These are phyloP conservation scores for Naso thynnoides DNA, from an alignment of 2,797 vertebrate species.

Conservation along the genomic window DNA sequence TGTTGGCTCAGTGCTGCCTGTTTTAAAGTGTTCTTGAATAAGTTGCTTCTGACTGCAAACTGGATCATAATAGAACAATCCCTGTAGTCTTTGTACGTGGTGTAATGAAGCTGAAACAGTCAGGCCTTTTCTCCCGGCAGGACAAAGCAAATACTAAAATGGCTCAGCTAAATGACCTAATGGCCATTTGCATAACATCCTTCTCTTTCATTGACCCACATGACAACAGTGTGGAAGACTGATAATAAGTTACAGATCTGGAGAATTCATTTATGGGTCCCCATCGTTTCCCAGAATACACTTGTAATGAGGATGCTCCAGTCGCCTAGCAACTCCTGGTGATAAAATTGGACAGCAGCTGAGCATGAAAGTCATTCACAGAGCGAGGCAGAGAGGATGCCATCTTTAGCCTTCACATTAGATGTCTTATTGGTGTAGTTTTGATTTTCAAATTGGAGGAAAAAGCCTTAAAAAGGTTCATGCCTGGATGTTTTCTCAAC, in stretches of 20 bases:
- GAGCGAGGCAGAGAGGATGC: slow-evolving; percentile 48
- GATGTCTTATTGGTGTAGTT: slow-evolving; percentile 10
- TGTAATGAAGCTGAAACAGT: slow-evolving; percentile 10
- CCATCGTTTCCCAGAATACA: slow-evolving; percentile 65
- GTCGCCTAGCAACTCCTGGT: slow-evolving; percentile 76
- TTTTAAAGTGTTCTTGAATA: not conserved
- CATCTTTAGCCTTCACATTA: slow-evolving; percentile 31
- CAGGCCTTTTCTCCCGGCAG: slow-evolving; percentile 12
- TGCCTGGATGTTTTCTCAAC: not conserved
- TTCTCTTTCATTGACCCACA: slow-evolving; percentile 45
- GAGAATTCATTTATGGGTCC: slow-evolving; percentile 59
- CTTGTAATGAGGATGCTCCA: slow-evolving; percentile 68
- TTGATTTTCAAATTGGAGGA: slow-evolving; percentile 39
- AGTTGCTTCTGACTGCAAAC: not conserved
- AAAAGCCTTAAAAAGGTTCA: slow-evolving; percentile 1
- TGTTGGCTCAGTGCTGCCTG: not conserved
- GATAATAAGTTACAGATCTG: slow-evolving; percentile 55
- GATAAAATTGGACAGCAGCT: slow-evolving; percentile 73
- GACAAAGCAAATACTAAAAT: slow-evolving; percentile 45
- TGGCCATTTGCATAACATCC: slow-evolving; percentile 26
- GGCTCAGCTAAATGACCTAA: slow-evolving; percentile 24
- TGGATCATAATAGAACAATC: not conserved
- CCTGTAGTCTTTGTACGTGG: not conserved
- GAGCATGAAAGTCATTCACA: slow-evolving; percentile 72
- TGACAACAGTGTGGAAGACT: slow-evolving; percentile 26